phyloP scores from a whole-genome alignment of 92 coral and sea anemone species.

The Siderastrea siderea region DNA sequence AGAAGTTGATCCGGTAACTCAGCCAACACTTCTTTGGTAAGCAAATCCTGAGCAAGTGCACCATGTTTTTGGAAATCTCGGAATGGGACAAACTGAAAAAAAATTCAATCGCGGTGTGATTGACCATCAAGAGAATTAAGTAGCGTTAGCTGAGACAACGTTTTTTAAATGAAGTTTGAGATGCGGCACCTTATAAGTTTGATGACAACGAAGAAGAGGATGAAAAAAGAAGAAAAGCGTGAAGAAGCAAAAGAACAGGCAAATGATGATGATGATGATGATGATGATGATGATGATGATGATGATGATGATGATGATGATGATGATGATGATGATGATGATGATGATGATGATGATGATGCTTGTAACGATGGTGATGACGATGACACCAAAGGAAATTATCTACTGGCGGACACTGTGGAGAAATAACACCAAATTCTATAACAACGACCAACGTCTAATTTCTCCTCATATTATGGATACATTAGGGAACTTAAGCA shows the following conservation, averaged over 20 bases:
- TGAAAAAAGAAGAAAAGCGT: too few relatives aligned
- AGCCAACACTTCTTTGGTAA: conserved; percentile 89
- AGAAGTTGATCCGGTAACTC: conserved; percentile 88
- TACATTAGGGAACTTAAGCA: too few relatives aligned
- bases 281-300: not conserved
- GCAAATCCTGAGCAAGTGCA: conserved; percentile 74
- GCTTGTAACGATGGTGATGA: not conserved
- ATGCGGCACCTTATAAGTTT: too few relatives aligned
- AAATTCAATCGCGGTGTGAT: not conserved
- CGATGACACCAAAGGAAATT: too few relatives aligned
- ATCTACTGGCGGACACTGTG: not conserved
- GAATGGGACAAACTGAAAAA: conserved; percentile 96
- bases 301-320: not conserved
- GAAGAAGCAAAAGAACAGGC: too few relatives aligned
- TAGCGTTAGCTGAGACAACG: not conserved
- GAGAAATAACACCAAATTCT: not conserved
- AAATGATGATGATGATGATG: not conserved
- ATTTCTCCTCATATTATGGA: not conserved
- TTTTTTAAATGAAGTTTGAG: too few relatives aligned
- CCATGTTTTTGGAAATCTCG: conserved; percentile 93
- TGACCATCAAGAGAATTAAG: not conserved
- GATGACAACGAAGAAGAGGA: too few relatives aligned
- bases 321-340: not conserved
- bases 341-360: not conserved
- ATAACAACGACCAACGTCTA: not conserved